Evolutionary conservation across 2,888 invertebrate genomes (phyloP).

Genomic region (Drosophila mimetica): DNA sequence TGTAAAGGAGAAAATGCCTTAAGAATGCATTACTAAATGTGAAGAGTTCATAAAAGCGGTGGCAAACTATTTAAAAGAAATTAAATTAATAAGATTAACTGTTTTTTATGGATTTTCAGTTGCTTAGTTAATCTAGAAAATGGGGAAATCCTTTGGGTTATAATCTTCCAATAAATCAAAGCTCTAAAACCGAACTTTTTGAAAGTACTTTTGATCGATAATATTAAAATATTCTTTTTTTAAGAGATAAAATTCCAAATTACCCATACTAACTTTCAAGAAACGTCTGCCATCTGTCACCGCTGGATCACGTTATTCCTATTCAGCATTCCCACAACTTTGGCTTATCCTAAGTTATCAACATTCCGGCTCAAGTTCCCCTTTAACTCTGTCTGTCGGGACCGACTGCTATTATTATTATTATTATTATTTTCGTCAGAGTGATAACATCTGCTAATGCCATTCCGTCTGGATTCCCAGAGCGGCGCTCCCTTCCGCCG

Average conservation of each 20-base stretch:
- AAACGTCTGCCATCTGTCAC: conserved; percentile 19
- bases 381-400: conserved; percentile 15
- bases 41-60: not conserved
- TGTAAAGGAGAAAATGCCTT: not conserved
- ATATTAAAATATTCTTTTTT: no score
- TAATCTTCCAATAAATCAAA: no score
- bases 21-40: not conserved
- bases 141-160: no score
- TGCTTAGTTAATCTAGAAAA: no score
- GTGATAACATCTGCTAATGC: conserved; percentile 68
- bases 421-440: conserved; percentile 52
- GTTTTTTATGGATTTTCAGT: not conserved
- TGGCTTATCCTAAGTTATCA: conserved; percentile 27
- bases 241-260: no score
- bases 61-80: not conserved
- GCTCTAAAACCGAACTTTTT: no score
- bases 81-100: not conserved
- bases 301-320: conserved; percentile 6
- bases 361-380: conserved; percentile 21
- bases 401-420: conserved; percentile 50
- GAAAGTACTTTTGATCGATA: no score
- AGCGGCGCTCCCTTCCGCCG: conserved; percentile 65
- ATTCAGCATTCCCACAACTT: conserved; percentile 15
- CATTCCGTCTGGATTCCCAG: conserved; percentile 30
- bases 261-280: not conserved